A percentile compares a stretch with the other conserved stretches of the same genome.
Conservation (phyloP, 2,888 invertebrate species). For the Unio pictorum region DNA sequence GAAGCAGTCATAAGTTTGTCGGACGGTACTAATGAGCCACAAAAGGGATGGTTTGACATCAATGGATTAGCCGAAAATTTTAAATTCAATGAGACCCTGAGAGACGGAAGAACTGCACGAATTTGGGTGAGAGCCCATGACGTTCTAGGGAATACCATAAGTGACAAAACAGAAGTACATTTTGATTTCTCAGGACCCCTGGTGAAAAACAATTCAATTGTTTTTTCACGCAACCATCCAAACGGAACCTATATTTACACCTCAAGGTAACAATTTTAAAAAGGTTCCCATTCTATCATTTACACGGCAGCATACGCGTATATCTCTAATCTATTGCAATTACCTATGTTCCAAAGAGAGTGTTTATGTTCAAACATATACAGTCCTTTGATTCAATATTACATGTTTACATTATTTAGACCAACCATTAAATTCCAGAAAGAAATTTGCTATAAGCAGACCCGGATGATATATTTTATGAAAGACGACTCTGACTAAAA, state of each 20-base stretch:
- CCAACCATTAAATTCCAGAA: no score
- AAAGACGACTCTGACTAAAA: no score
- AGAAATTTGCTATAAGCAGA: no score
- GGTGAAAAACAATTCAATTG: background rate
- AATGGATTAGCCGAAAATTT: slow-evolving; percentile 4
- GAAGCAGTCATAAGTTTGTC: background rate
- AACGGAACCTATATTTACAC: slow-evolving; percentile 11
- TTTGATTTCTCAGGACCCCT: slow-evolving; percentile 19
- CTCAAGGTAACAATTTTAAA: slow-evolving; percentile 6
- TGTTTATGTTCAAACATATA: no score
- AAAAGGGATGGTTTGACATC: background rate
- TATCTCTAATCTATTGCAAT: background rate
- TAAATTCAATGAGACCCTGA: background rate
- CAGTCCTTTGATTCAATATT: no score
- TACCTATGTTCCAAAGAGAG: no score
- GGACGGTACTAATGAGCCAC: background rate
- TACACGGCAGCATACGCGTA: background rate
- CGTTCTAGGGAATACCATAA: slow-evolving; percentile 15
- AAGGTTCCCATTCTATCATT: background rate
- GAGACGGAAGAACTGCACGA: slow-evolving; percentile 9
- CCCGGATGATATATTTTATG: no score
- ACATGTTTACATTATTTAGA: no score
- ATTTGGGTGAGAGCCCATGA: slow-evolving; percentile 21
- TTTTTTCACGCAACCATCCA: slow-evolving; percentile 2
- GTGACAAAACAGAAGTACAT: slow-evolving; percentile 19